phyloP scores from a whole-genome alignment of 2,797 vertebrate species.

The Peromyscus melanophrys region DNA sequence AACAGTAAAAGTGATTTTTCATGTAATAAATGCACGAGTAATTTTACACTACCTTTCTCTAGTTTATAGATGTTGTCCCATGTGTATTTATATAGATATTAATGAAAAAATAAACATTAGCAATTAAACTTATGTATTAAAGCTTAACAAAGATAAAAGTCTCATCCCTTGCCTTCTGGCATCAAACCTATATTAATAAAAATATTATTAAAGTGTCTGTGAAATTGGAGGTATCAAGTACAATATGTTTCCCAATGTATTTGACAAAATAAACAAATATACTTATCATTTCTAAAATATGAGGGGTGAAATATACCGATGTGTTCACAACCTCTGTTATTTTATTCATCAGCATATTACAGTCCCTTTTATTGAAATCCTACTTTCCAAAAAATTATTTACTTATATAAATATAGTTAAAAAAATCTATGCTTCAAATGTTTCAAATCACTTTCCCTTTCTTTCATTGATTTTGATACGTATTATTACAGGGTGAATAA shows the following conservation, averaged over 20 bases:
- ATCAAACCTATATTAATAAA: constrained; percentile 10
- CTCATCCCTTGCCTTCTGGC: neutral
- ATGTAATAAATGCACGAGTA: neutral
- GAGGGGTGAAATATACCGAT: neutral
- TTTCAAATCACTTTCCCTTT: neutral
- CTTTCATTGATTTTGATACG: neutral
- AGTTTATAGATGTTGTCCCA: constrained; percentile 14
- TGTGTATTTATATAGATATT: neutral
- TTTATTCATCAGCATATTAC: neutral
- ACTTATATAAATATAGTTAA: neutral
- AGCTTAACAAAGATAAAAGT: constrained; percentile 2
- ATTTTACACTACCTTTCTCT: constrained; percentile 15
- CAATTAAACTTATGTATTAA: neutral
- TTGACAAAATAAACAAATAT: constrained; percentile 37
- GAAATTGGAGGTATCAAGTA: constrained; percentile 44
- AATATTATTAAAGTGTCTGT: neutral
- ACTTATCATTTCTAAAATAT: constrained; percentile 11
- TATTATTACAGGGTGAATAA: neutral
- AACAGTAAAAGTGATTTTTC: neutral
- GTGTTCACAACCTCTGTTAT: neutral
- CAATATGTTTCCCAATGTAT: constrained; percentile 1
- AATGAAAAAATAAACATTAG: constrained; percentile 20
- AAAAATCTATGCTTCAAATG: neutral
- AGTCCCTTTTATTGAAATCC: neutral
- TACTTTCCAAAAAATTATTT: neutral